Evolutionary conservation across 2,888 invertebrate species (phyloP), one percentile per base, ranked within the genome.

Genomic region (Drosophila longiperda): DNA sequence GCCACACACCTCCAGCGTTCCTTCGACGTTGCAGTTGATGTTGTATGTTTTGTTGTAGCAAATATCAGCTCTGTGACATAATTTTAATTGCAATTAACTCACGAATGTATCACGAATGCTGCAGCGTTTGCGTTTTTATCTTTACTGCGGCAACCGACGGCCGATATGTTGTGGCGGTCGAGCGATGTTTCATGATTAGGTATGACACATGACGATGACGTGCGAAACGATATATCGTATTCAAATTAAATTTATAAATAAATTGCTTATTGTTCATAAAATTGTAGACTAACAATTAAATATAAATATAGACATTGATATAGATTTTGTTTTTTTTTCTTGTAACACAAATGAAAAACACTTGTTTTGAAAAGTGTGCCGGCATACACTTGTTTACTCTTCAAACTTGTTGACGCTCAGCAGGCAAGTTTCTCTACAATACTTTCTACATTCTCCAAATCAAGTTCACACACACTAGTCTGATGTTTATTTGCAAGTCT

Each of bases 21-120:
- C 80, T 71, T 66, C 59, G 52, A 49, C 52, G 29, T 61, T 52
- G 26, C 66, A 65, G 59, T 73, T 66, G 69, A 32, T 59, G 50
- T 53, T 66, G 52, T 73, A n/a, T 64, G 58, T 42, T 34, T 77
- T 63, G 54, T 68, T 78, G 65, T 26, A 69, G 63, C 60, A 38
- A 59, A 64, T 82, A 80, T 80, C 80, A 82, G 67, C 80, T 82
- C 75, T 82, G 80, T 80, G 79, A 82, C 80, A 80, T 80, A 73
- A 76, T 82, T 79, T 62, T 54, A 66, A 66, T 59, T 82, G 64
- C 71, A 82, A 75, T 82, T 71, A 78, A 69, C 68, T 78, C 68
- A 63, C 78, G 68, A 73, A 78, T 81, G 57, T 54, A 42, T 61
- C 45, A 23, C 45, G 42, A 63, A 55, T 62, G 38, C 65, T 78